phyloP scores from a whole-genome alignment of 1,140 invertebrate species.

The Triops longicaudatus region DNA sequence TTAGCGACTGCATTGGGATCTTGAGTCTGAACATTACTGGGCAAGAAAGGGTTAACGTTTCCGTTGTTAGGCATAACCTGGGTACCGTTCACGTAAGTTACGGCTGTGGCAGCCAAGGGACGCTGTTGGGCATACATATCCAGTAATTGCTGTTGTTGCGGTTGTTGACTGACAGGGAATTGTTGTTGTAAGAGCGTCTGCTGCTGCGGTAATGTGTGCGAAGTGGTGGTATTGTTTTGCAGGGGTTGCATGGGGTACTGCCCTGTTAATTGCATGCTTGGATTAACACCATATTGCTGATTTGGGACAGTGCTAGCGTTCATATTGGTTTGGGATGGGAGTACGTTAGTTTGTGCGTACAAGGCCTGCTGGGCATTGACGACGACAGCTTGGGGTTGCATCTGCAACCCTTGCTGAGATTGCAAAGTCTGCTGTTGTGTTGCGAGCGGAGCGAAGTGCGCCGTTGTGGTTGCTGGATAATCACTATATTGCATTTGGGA shows the following conservation, averaged over 20 bases:
- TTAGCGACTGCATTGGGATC: constrained; percentile 30
- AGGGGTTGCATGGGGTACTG: constrained; percentile 8
- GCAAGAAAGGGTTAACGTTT: neutral
- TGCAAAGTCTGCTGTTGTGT: constrained; percentile 23
- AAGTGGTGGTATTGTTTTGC: neutral
- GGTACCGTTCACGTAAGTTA: neutral
- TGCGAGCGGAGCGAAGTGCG: neutral
- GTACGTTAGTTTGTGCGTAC: constrained; percentile 18
- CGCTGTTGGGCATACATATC: constrained; percentile 28
- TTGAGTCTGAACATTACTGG: constrained; percentile 29
- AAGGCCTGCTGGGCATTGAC: constrained; percentile 18
- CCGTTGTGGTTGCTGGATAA: constrained; percentile 10
- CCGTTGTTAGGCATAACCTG: neutral
- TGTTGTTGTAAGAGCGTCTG: constrained; percentile 4
- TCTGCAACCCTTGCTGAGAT: constrained; percentile 19
- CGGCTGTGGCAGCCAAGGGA: neutral
- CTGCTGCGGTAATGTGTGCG: constrained; percentile 16
- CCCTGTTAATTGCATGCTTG: neutral
- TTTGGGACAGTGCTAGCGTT: constrained; percentile 19
- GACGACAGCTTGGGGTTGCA: constrained; percentile 16
- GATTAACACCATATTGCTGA: neutral
- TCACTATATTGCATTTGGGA: constrained; percentile 18
- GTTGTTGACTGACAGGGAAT: neutral
- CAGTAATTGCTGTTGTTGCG: neutral
- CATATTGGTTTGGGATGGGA: neutral